A percentile compares a stretch with the other conserved stretches of the same genome.
phyloP scores from a whole-genome alignment of 2,888 invertebrate genomes.

The Caenorhabditis sp. region DNA sequence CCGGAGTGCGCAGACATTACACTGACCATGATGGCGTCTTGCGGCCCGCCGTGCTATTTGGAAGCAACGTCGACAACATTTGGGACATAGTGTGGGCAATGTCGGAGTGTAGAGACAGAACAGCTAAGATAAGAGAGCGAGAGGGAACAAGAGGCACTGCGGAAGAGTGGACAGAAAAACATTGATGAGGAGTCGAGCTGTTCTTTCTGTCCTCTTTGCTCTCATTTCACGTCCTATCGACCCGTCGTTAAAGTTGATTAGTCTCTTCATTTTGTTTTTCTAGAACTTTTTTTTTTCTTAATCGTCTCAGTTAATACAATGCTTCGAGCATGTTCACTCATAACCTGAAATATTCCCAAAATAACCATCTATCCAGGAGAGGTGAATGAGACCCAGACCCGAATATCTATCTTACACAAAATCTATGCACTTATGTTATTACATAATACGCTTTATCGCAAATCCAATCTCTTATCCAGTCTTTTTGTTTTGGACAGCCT shows the following conservation, averaged over 20 bases:
- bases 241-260: neutral
- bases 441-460: too few species aligned
- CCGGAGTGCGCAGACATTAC: slow-evolving; percentile 42
- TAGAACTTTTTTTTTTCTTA: neutral
- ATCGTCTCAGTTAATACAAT: too few species aligned
- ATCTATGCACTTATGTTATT: neutral
- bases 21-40: slow-evolving; percentile 39
- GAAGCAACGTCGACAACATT: slow-evolving; percentile 5
- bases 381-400: too few species aligned
- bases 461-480: too few species aligned
- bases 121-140: neutral
- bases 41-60: neutral
- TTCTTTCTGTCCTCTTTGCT: slow-evolving; percentile 21
- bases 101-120: slow-evolving; percentile 7
- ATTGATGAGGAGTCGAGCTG: slow-evolving; percentile 31
- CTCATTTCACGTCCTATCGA: neutral
- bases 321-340: too few species aligned
- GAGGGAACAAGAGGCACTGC: neutral
- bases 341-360: too few species aligned
- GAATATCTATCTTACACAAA: too few species aligned
- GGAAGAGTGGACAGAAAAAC: slow-evolving; percentile 36
- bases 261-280: neutral
- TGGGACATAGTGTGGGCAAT: neutral
- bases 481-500: too few species aligned
- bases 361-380: too few species aligned